Conservation (phyloP, 2,888 invertebrate genomes). For the Meta bourneti region DNA sequence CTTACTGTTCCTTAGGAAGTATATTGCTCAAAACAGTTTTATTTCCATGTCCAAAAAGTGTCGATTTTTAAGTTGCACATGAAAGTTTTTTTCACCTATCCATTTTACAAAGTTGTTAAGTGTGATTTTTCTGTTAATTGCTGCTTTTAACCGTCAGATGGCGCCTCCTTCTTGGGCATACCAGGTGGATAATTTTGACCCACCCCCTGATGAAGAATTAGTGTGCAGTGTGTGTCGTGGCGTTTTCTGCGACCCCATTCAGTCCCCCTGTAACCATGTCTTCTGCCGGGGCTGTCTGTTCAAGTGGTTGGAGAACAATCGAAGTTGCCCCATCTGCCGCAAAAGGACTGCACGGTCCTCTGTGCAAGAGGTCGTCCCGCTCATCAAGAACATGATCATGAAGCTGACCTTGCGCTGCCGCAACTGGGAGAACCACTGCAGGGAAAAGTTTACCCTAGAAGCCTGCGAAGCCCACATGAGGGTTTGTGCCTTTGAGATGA, state of each 20-base stretch:
- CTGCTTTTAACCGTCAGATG: constrained; percentile 49
- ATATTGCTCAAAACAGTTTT: too few species aligned
- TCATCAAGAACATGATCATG: constrained; percentile 69
- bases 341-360: constrained; percentile 27
- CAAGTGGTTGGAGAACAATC: constrained; percentile 56
- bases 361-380: constrained; percentile 55
- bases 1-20: too few species aligned
- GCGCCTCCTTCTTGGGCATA: constrained; percentile 69
- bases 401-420: constrained; percentile 58
- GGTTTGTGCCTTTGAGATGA: constrained; percentile 41
- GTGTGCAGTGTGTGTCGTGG: constrained; percentile 69
- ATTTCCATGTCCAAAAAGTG: too few species aligned
- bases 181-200: constrained; percentile 67
- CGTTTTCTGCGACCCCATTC: constrained; percentile 72
- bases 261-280: constrained; percentile 72
- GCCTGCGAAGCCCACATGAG: constrained; percentile 53
- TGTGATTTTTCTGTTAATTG: neutral
- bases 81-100: too few species aligned
- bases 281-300: constrained; percentile 67
- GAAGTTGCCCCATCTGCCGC: constrained; percentile 74
- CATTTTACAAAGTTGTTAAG: too few species aligned
- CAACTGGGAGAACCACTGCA: constrained; percentile 47
- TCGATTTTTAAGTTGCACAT: too few species aligned
- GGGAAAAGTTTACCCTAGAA: constrained; percentile 56
- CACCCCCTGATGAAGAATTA: constrained; percentile 73